A percentile compares a stretch with the other conserved stretches of the same genome.
phyloP scores from a whole-genome alignment of 1,140 invertebrate species.

The Zelostemma sp. region DNA sequence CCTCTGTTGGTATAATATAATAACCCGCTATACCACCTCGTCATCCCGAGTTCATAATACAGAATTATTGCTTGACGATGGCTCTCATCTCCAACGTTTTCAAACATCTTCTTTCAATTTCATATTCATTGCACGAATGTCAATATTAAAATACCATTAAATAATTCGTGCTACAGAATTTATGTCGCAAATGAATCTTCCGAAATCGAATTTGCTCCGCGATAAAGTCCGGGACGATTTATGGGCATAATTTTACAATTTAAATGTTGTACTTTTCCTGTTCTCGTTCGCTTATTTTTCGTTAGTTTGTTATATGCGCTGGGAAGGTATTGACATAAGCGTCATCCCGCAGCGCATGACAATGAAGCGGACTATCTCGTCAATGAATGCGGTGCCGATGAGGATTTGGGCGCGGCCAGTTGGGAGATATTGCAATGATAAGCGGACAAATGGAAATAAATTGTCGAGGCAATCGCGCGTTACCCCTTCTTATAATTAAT shows the following conservation, averaged over 20 bases:
- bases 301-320: background rate
- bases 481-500: conserved; percentile 11
- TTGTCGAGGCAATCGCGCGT: conserved; percentile 1
- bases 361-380: conserved; percentile 14
- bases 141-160: too few relatives aligned
- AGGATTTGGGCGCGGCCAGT: conserved; percentile 25
- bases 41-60: conserved; percentile 51
- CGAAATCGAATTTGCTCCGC: too few relatives aligned
- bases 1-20: conserved; percentile 47
- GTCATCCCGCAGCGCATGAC: conserved; percentile 8
- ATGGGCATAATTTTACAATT: background rate
- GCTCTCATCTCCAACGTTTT: conserved; percentile 30
- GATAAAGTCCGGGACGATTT: too few relatives aligned
- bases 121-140: too few relatives aligned
- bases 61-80: conserved; percentile 49
- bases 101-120: conserved; percentile 19
- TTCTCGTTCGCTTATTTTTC: conserved; percentile 5
- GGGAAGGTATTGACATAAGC: conserved; percentile 20
- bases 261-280: background rate
- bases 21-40: conserved; percentile 44
- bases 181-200: too few relatives aligned
- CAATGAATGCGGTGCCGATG: conserved; percentile 13
- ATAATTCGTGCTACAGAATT: too few relatives aligned
- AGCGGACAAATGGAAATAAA: conserved; percentile 14
- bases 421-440: conserved; percentile 30